Evolutionary conservation across 2,113 vertebrate species (phyloP), one percentile per base, ranked within the genome.

Genomic region (Mus spicilegus): DNA sequence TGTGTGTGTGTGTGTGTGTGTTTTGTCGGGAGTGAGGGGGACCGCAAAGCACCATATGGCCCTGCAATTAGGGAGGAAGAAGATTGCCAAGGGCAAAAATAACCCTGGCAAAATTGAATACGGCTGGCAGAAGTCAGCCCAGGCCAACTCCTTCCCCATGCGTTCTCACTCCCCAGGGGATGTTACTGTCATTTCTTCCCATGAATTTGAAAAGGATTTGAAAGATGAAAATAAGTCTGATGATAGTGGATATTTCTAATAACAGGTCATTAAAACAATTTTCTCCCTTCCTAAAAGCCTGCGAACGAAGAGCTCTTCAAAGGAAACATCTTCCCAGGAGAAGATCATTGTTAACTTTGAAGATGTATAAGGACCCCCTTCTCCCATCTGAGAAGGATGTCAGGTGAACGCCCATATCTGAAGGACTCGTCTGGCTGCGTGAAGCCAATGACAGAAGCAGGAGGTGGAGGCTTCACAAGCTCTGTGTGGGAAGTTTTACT

Each of bases 11-110:
- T 24, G 20, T 39, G 33, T 3, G 77, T 12, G 77, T 6, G 30
- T 3, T 3, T n/a, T 61, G 80, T 1, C 1, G 11, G 36, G 80
- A 61, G 28, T 8, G 90, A 89, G 96, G 89, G 42, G 26, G 0
- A 36, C 39, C 39, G 96, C 96, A 97, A 97, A 96, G 89, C 97
- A 97, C 87, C 96, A 95, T 89, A 61, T 94, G 97, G 97, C 96
- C 97, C 96, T 91, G 95, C 98, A 98, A 98, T 98, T 98, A 98
- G 96, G 97, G 70, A 98, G 95, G 90, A 92, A 96, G 95, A 97
- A 96, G 82, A 97, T 3, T 94, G 97, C 97, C 98, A 98, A 96
- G 77, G 97, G 97, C 94, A 93, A 98, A 98, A 95, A 98, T 95
- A 98, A 96, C 95, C 94, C 73, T 98, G 97, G 95, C 96, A 97